phyloP scores from a whole-genome alignment of 2,797 vertebrate genomes.

The Enteromius anoplus region DNA sequence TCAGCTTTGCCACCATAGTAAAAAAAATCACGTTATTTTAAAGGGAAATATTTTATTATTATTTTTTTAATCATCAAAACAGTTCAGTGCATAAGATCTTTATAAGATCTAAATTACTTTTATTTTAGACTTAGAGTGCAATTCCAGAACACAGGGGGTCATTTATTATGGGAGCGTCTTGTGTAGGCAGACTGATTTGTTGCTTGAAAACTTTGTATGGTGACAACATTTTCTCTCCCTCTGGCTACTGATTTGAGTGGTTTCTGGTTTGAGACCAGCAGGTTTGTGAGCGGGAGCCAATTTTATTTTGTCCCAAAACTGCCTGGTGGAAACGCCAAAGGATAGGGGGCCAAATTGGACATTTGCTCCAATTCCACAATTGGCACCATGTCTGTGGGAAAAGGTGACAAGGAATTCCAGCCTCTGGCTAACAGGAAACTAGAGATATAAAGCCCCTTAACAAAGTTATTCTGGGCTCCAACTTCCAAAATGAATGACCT shows the following conservation, averaged over 20 bases:
- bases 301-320: neutral
- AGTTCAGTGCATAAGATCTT: neutral
- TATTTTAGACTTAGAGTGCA: neutral
- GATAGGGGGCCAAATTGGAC: neutral
- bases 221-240: neutral
- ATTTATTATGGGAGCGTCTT: neutral
- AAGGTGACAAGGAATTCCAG: neutral
- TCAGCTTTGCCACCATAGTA: neutral
- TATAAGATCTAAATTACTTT: neutral
- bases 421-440: neutral
- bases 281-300: neutral
- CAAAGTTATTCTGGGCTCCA: neutral
- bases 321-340: neutral
- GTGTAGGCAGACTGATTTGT: conserved; percentile 1
- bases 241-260: neutral
- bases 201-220: neutral
- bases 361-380: neutral
- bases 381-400: conserved; percentile 3
- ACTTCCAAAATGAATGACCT: neutral
- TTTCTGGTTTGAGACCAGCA: neutral
- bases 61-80: neutral
- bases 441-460: neutral
- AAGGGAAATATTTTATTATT: too few species aligned
- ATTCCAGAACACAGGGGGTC: neutral
- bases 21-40: neutral